A percentile compares a stretch with the other conserved stretches of the same genome.
These are phyloP conservation scores for Pocillopora verrucosa DNA, from an alignment of 64 coral and sea anemone genomes.

Conservation along the genomic window DNA sequence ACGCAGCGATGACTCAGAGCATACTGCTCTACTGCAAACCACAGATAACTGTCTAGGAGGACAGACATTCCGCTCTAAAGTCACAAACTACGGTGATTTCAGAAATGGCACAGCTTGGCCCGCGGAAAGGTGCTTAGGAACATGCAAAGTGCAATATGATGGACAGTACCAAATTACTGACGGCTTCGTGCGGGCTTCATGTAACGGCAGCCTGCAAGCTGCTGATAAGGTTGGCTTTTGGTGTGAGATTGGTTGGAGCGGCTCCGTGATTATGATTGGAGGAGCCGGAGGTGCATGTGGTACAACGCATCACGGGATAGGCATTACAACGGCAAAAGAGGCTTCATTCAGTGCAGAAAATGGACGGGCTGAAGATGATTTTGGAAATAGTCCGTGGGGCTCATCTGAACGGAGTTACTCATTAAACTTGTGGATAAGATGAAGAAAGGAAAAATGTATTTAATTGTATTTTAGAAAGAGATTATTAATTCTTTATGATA, in stretches of 20 bases:
- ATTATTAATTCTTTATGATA: too few species aligned
- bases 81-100: constrained; percentile 18
- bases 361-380: not conserved
- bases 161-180: not conserved
- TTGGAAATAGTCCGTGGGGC: not conserved
- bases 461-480: too few species aligned
- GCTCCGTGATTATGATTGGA: not conserved
- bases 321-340: not conserved
- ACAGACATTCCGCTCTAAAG: constrained; percentile 20
- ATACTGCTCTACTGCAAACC: not conserved
- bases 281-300: not conserved
- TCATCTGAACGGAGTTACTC: not conserved
- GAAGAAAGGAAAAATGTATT: not conserved
- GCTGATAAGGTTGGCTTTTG: not conserved
- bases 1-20: constrained; percentile 3
- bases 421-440: constrained; percentile 13
- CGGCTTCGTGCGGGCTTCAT: not conserved
- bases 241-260: not conserved
- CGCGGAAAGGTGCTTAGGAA: not conserved
- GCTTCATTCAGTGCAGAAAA: not conserved
- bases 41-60: not conserved
- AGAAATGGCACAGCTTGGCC: not conserved
- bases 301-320: constrained; percentile 4
- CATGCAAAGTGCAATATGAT: not conserved
- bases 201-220: not conserved